Evolutionary conservation across 2,888 invertebrate species (phyloP).

Genomic region (Xanthia icteritia): DNA sequence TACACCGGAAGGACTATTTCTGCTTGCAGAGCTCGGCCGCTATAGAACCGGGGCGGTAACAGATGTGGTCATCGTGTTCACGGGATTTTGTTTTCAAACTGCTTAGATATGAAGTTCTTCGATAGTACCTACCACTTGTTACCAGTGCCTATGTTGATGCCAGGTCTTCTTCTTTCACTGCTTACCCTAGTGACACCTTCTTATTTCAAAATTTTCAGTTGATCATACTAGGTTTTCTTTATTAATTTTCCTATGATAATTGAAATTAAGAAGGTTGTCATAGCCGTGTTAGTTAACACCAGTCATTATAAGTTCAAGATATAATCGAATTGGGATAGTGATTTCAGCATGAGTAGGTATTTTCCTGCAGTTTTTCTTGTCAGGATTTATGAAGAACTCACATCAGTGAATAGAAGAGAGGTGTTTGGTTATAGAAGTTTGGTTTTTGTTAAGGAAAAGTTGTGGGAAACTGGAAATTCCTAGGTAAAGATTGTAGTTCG

Average conservation of each 20-base stretch:
- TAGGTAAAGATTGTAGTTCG: background rate
- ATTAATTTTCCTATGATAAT: background rate
- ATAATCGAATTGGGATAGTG: background rate
- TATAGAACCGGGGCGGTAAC: too few relatives aligned
- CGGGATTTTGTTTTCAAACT: too few relatives aligned
- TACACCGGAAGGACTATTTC: too few relatives aligned
- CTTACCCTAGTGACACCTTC: too few relatives aligned
- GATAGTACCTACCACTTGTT: conserved; percentile 65
- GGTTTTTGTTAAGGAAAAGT: background rate
- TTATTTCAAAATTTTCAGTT: too few relatives aligned
- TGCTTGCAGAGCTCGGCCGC: too few relatives aligned
- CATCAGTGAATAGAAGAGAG: background rate
- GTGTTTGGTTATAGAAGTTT: background rate
- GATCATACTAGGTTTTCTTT: background rate
- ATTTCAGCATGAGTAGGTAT: background rate
- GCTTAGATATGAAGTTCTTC: too few relatives aligned
- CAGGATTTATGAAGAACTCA: background rate
- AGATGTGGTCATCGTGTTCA: too few relatives aligned
- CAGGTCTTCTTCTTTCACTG: background rate
- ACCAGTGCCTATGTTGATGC: conserved; percentile 30
- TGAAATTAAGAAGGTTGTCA: background rate
- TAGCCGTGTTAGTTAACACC: background rate
- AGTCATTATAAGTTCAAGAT: background rate
- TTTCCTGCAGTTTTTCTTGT: background rate
- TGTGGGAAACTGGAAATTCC: background rate